These are phyloP conservation scores for Harpegnathos saltator DNA, from an alignment of 1,140 invertebrate genomes.

Conservation along the genomic window DNA sequence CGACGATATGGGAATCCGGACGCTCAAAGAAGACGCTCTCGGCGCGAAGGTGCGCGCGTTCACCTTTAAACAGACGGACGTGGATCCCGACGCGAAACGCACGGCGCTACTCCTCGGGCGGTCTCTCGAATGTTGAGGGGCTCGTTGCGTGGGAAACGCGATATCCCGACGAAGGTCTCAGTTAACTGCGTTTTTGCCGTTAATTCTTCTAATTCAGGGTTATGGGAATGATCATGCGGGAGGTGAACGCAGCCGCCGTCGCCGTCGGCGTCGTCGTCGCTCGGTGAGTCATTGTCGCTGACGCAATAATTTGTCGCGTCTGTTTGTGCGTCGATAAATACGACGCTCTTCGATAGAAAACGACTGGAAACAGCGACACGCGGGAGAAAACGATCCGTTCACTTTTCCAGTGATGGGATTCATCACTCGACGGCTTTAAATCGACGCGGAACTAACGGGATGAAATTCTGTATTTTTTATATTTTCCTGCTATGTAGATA, in stretches of 20 bases:
- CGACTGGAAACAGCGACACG: not conserved
- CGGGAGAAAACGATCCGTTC: not conserved
- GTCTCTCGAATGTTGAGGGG: slow-evolving; percentile 32
- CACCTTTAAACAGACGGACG: too few relatives aligned
- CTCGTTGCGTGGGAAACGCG: slow-evolving; percentile 63
- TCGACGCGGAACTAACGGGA: not conserved
- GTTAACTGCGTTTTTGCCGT: slow-evolving; percentile 69
- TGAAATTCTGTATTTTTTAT: not conserved
- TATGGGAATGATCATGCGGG: slow-evolving; percentile 73
- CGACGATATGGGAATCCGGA: too few relatives aligned
- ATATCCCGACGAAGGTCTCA: slow-evolving; percentile 70
- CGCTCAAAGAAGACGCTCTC: not conserved
- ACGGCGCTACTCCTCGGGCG: slow-evolving; percentile 14
- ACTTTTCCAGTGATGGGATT: not conserved
- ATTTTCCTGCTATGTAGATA: not conserved
- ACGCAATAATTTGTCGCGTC: slow-evolving; percentile 38
- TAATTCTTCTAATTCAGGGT: slow-evolving; percentile 79
- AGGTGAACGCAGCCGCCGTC: slow-evolving; percentile 14
- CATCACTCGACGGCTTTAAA: not conserved
- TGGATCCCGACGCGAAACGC: not conserved
- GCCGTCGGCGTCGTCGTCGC: too few relatives aligned
- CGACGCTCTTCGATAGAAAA: not conserved
- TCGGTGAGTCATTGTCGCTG: slow-evolving; percentile 58
- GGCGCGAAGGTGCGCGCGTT: too few relatives aligned
- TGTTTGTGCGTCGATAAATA: slow-evolving; percentile 30